Conservation (phyloP, 35 echinoderm and acorn worm species). For the Strongylocentrotus purpuratus region DNA sequence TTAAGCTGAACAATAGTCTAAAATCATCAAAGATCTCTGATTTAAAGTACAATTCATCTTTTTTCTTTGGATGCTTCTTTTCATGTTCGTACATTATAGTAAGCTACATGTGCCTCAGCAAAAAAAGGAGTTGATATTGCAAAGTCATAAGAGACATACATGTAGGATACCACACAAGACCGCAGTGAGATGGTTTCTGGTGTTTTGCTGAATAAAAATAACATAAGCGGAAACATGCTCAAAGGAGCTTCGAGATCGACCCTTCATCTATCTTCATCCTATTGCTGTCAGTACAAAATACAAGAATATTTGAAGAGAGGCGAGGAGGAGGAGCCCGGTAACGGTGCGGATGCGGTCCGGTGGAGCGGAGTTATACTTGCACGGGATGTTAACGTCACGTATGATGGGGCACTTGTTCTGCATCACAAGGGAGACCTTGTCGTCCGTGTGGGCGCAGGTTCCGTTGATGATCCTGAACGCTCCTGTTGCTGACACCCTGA, state of each 20-base stretch:
- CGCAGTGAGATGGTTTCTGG: too few species aligned
- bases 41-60: too few species aligned
- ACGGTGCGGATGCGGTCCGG: not conserved
- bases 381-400: constrained; percentile 67
- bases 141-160: too few species aligned
- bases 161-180: too few species aligned
- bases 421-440: constrained; percentile 63
- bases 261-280: not conserved
- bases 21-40: too few species aligned
- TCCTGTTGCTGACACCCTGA: constrained; percentile 88
- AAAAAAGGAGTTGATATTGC: too few species aligned
- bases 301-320: not conserved
- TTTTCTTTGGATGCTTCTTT: too few species aligned
- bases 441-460: constrained; percentile 93
- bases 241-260: not conserved
- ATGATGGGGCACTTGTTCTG: constrained; percentile 80
- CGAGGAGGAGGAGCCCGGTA: not conserved
- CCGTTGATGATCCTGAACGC: constrained; percentile 98
- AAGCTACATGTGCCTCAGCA: too few species aligned
- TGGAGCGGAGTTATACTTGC: constrained; percentile 55
- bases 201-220: too few species aligned
- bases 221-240: not conserved
- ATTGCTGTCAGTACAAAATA: not conserved
- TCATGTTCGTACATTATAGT: too few species aligned
- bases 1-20: too few species aligned